phyloP scores from a whole-genome alignment of 2,888 invertebrate genomes.

The Hyalella azteca region DNA sequence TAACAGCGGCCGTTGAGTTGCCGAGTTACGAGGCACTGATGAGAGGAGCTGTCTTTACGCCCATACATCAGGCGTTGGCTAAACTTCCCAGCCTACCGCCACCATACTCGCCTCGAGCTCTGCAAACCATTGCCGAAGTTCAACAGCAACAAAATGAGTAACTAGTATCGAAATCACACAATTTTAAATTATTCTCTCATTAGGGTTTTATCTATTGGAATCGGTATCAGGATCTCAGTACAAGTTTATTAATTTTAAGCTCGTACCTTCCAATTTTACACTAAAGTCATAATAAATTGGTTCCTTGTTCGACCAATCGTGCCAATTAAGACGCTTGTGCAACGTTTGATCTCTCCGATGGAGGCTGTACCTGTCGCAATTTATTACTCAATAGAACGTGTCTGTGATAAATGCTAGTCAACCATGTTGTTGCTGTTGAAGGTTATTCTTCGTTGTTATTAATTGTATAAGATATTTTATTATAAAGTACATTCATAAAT shows the following conservation, averaged over 20 bases:
- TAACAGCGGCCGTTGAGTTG: neutral
- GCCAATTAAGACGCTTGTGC: too few relatives aligned
- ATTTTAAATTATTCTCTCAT: neutral
- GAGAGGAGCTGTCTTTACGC: slow-evolving; percentile 31
- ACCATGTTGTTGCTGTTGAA: slow-evolving; percentile 18
- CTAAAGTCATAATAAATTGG: too few relatives aligned
- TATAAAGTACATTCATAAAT: neutral
- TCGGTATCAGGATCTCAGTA: too few relatives aligned
- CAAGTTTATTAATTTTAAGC: too few relatives aligned
- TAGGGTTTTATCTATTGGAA: neutral
- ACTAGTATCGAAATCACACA: neutral
- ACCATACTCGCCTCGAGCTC: slow-evolving; percentile 3
- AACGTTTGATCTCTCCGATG: too few relatives aligned
- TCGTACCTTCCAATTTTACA: too few relatives aligned
- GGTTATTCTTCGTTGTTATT: slow-evolving; percentile 21
- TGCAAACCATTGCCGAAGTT: slow-evolving; percentile 20
- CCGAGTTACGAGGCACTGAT: slow-evolving; percentile 35
- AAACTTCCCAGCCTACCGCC: slow-evolving; percentile 19
- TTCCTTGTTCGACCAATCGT: too few relatives aligned
- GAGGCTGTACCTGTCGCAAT: too few relatives aligned
- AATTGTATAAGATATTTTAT: neutral
- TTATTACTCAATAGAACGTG: neutral
- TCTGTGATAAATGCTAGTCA: slow-evolving; percentile 33
- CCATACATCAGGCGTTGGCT: slow-evolving; percentile 35
- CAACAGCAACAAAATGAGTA: slow-evolving; percentile 34